phyloP scores from a whole-genome alignment of 1,140 invertebrate species.

The Papilio polyxenes region DNA sequence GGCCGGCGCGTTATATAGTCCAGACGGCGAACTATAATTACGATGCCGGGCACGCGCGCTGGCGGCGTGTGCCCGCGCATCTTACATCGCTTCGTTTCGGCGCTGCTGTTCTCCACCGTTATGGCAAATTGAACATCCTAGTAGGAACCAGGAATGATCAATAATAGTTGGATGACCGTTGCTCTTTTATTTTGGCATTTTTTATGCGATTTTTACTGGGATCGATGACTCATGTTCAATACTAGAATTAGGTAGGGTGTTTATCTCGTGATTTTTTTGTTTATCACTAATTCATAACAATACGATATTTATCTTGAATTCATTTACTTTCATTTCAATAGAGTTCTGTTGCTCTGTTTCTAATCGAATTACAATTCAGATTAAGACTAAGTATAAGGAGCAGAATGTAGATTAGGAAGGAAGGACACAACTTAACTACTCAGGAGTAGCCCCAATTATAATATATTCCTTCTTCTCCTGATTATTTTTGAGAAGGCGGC shows the following conservation, averaged over 20 bases:
- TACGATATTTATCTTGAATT: too few relatives aligned
- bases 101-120: slow-evolving; percentile 68
- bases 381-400: too few relatives aligned
- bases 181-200: slow-evolving; percentile 52
- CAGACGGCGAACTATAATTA: slow-evolving; percentile 64
- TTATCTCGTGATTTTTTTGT: too few relatives aligned
- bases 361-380: too few relatives aligned
- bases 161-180: slow-evolving; percentile 55
- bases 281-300: too few relatives aligned
- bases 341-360: too few relatives aligned
- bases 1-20: slow-evolving; percentile 67
- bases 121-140: slow-evolving; percentile 66
- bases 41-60: slow-evolving; percentile 60
- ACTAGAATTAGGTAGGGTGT: background rate
- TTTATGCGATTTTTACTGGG: slow-evolving; percentile 41
- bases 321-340: too few relatives aligned
- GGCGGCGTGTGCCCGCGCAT: slow-evolving; percentile 54
- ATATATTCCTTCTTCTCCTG: too few relatives aligned
- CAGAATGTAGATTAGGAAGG: too few relatives aligned
- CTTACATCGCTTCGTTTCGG: slow-evolving; percentile 62
- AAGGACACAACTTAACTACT: too few relatives aligned
- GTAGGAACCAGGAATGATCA: slow-evolving; percentile 53
- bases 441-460: too few relatives aligned
- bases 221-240: slow-evolving; percentile 43
- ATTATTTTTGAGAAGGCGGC: too few relatives aligned